phyloP scores from a whole-genome alignment of 92 coral and sea anemone genomes.

The Pocillopora meandrina region DNA sequence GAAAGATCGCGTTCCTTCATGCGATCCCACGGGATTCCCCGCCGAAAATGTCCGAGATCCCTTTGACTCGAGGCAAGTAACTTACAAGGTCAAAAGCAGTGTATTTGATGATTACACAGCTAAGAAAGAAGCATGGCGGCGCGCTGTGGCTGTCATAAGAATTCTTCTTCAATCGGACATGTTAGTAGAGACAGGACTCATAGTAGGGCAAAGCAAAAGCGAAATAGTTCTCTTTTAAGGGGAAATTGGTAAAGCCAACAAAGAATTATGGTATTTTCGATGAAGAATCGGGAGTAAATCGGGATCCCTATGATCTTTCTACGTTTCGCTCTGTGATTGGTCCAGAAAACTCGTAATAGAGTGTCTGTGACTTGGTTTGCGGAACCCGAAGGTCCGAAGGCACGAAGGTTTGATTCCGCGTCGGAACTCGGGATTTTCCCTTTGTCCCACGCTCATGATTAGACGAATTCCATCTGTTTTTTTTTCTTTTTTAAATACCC shows the following conservation, averaged over 20 bases:
- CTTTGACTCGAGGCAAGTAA: not conserved
- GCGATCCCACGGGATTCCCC: not conserved
- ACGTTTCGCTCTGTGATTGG: too few relatives aligned
- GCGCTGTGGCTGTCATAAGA: constrained; percentile 82
- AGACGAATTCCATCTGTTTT: too few relatives aligned
- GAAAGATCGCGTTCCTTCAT: not conserved
- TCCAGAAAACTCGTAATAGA: too few relatives aligned
- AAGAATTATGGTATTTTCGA: not conserved
- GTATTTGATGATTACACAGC: constrained; percentile 81
- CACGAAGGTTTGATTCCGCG: too few relatives aligned
- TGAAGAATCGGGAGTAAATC: too few relatives aligned
- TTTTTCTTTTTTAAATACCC: too few relatives aligned
- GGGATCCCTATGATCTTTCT: too few relatives aligned
- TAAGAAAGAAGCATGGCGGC: constrained; percentile 87
- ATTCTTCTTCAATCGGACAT: constrained; percentile 77
- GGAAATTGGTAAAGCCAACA: not conserved
- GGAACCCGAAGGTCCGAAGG: too few relatives aligned
- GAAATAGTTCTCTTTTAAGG: constrained; percentile 22
- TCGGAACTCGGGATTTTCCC: too few relatives aligned
- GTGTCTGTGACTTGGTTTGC: too few relatives aligned
- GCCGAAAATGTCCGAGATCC: not conserved
- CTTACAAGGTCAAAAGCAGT: not conserved
- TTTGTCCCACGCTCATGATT: too few relatives aligned
- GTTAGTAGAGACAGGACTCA: constrained; percentile 74
- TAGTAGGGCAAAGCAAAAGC: not conserved